Evolutionary conservation across 2,113 vertebrate species (phyloP).

Genomic region (Entosphenus tridentatus): DNA sequence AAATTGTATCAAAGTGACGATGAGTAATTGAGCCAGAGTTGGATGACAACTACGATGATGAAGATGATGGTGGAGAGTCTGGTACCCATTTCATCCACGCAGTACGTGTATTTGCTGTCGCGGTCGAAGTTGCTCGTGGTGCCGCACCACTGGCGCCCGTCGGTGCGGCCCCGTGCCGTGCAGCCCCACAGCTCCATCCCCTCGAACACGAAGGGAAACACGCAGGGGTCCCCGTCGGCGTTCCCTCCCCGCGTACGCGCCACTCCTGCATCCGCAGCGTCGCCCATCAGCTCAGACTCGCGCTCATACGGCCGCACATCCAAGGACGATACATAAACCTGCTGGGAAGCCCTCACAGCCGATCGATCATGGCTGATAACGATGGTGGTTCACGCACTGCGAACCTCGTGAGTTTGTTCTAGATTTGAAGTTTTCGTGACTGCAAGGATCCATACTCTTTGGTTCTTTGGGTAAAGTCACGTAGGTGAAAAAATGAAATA

Average conservation of each 20-base stretch:
- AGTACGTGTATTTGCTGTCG: slow-evolving; percentile 68
- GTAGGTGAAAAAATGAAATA: too few species aligned
- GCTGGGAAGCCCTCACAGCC: too few species aligned
- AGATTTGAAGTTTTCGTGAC: too few species aligned
- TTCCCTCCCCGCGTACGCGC: slow-evolving; percentile 51
- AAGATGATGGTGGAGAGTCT: too few species aligned
- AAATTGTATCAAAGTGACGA: too few species aligned
- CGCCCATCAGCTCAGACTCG: background rate
- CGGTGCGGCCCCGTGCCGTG: slow-evolving; percentile 50
- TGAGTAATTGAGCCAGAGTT: too few species aligned
- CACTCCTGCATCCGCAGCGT: background rate
- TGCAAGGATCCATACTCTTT: too few species aligned
- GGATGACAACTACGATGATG: too few species aligned
- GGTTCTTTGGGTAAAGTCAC: too few species aligned
- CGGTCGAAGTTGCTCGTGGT: slow-evolving; percentile 54
- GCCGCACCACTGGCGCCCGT: slow-evolving; percentile 79
- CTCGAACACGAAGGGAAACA: slow-evolving; percentile 53
- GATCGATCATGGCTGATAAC: slow-evolving; percentile 11
- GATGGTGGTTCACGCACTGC: slow-evolving; percentile 33
- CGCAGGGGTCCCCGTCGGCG: slow-evolving; percentile 51
- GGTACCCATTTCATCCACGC: slow-evolving; percentile 47
- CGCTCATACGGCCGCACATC: too few species aligned
- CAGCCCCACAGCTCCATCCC: slow-evolving; percentile 71
- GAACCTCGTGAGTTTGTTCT: too few species aligned
- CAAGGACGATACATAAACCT: too few species aligned